Evolutionary conservation across 2,113 vertebrate species (phyloP).

Genomic region (Pomatostomus ruficeps): DNA sequence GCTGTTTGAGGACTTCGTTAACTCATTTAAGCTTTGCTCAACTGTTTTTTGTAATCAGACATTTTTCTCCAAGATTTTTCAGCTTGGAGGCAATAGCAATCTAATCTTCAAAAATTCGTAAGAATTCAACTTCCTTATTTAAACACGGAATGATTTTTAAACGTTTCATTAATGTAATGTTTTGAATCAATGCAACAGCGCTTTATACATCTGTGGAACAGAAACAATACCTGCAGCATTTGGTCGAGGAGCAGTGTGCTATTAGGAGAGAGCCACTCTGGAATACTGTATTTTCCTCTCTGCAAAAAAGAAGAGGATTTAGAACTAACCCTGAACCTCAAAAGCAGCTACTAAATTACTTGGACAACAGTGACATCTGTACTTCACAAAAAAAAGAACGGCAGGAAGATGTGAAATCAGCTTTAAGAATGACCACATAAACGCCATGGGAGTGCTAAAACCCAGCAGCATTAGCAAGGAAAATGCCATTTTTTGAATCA

Average conservation of each 20-base stretch:
- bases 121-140: neutral
- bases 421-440: neutral
- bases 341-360: neutral
- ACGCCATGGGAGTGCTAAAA: neutral
- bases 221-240: conserved; percentile 89
- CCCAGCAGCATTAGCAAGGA: neutral
- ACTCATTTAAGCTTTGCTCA: neutral
- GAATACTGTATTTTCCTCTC: conserved; percentile 87
- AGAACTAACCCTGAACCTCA: neutral
- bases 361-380: neutral
- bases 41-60: neutral
- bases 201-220: neutral
- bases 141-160: neutral
- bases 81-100: neutral
- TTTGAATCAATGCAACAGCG: neutral
- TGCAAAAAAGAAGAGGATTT: conserved; percentile 37
- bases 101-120: fast-evolving
- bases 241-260: conserved; percentile 86
- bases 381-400: neutral
- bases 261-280: conserved; percentile 85
- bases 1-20: neutral
- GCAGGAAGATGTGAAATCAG: neutral
- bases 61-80: neutral
- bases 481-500: neutral
- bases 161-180: fast-evolving